Conservation (phyloP, 2,113 vertebrate genomes). For the Proteles cristata region DNA sequence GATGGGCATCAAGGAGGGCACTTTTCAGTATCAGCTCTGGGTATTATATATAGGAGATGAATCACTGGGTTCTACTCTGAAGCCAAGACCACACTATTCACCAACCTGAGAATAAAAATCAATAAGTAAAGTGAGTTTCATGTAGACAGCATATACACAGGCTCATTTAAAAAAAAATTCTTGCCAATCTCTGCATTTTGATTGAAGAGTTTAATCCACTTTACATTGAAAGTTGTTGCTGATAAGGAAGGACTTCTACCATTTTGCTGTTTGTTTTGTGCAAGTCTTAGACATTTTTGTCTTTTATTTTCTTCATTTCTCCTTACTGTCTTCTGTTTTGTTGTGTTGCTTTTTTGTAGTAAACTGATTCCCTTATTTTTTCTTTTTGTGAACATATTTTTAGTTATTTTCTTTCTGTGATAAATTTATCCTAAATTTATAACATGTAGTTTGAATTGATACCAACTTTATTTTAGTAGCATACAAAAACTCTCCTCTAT, state of each 20-base stretch:
- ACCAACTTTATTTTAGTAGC: not conserved
- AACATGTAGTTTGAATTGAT: not conserved
- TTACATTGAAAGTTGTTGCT: not conserved
- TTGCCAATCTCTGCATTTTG: not conserved
- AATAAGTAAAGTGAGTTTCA: not conserved
- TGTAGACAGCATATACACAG: not conserved
- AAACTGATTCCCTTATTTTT: not conserved
- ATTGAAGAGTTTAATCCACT: not conserved
- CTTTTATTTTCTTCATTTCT: not conserved
- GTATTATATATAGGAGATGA: too few species aligned
- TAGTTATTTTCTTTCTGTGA: not conserved
- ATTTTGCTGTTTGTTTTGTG: not conserved
- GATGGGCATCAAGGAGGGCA: too few species aligned
- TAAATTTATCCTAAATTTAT: not conserved
- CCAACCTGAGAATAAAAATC: too few species aligned
- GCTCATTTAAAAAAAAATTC: not conserved
- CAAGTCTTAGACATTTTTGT: not conserved
- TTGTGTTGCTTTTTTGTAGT: not conserved
- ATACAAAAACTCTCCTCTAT: not conserved
- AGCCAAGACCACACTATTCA: too few species aligned
- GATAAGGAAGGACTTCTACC: not conserved
- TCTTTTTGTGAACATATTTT: not conserved
- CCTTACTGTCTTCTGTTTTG: not conserved
- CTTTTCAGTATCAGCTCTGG: too few species aligned
- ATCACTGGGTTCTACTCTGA: too few species aligned